Base-by-base conservation (phyloP, 1,140 invertebrate genomes). In the Chelonus insularis region DNA sequence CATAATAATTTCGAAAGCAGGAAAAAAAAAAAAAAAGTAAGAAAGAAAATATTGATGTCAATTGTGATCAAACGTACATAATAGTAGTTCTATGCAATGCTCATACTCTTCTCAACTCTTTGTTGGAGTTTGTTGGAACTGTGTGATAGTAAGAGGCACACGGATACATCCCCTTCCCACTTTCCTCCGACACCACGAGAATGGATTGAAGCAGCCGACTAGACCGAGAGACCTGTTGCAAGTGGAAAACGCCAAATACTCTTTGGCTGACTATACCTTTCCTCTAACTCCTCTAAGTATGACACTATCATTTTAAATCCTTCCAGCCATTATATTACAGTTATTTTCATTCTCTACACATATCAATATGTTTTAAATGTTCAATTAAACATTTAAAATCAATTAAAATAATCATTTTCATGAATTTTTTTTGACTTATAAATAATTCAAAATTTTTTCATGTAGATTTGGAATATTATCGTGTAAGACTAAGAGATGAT, bases 171-270 rank as follows among this genome's bases (percentile, higher is more conserved):
- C 51, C 39, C 41, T 37, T 50, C 52, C 47, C 51, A 43, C 62
- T 43, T 64, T 52, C 59, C 48, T n/a, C 34, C 32, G 54, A 43
- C 43, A 48, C 54, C 63, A 63, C 57, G 62, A 63, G 52, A 59
- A 62, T 47, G 51, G 64, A 65, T 65, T 60, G 60, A 62, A 62
- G 50, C 51, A 48, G 63, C 54, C 45, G 63, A 57, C 66, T 72
- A 65, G 63, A 62, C 59, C 66, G 52, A 60, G 68, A 72, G 72
- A 77, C 77, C 76, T 78, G 77, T 78, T 78, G 76, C 76, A 70
- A 78, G 68, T 72, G 65, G 66, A 55, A 76, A 79, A 75, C 68
- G 64, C 74, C 73, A 70, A 76, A 76, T 79, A 36, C 48, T 32
- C 18, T 72, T 71, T 73, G 73, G 70, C 73, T 67, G 70, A 73